These are phyloP conservation scores for human (Homo sapiens) DNA, from an alignment of 2,113 vertebrate species.

Conservation along the genomic window GRCh38 chr2:209524001-209524500, in stretches of 20 bases:
- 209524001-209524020: conserved; percentile 13
- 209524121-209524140: conserved; percentile 39
- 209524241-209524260: not conserved
- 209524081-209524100: conserved; percentile 34
- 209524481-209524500: not conserved
- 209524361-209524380: not conserved
- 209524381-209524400: not conserved
- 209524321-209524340: conserved; percentile 47
- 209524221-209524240: conserved; percentile 51
- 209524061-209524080: conserved; percentile 20
- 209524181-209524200: conserved; percentile 42
- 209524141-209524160: conserved; percentile 63
- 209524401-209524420: not conserved
- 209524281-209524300: not conserved
- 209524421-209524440: not conserved
- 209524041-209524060: not conserved
- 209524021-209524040: conserved; percentile 20
- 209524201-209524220: conserved; percentile 11
- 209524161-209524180: conserved; percentile 37
- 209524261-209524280: not conserved
- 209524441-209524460: not conserved
- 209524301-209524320: not conserved
- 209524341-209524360: not conserved
- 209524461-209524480: not conserved
- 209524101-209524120: conserved; percentile 55